Conservation (phyloP, 2,888 invertebrate species). For the Xylophagus ater region DNA sequence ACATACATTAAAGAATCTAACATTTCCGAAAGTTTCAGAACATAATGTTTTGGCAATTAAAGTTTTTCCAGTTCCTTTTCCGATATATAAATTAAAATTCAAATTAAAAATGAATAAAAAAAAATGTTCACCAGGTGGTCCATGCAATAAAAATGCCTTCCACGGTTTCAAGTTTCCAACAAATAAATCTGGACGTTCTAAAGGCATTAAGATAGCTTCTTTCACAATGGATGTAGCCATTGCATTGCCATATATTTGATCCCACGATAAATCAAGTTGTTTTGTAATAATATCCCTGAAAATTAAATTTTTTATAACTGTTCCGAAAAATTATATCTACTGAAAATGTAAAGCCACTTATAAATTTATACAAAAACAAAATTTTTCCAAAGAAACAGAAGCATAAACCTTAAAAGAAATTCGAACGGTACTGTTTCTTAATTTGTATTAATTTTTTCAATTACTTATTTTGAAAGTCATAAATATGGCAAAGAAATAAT, state of each 20-base stretch:
- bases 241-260: conserved; percentile 66
- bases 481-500: too few relatives aligned
- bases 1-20: conserved; percentile 83
- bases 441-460: too few relatives aligned
- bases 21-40: conserved; percentile 53
- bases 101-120: not conserved
- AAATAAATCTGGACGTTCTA: conserved; percentile 62
- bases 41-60: conserved; percentile 81
- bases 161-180: conserved; percentile 62
- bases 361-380: not conserved
- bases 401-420: not conserved
- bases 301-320: conserved; percentile 6
- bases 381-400: not conserved
- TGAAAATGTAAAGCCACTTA: conserved; percentile 25
- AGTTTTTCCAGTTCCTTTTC: conserved; percentile 86
- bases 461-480: too few relatives aligned
- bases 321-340: conserved; percentile 39
- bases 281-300: conserved; percentile 49
- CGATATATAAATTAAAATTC: too few relatives aligned
- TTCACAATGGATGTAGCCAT: conserved; percentile 65
- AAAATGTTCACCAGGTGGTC: conserved; percentile 40
- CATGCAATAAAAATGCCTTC: conserved; percentile 61
- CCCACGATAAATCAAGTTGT: conserved; percentile 63
- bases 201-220: conserved; percentile 77
- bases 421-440: too few relatives aligned